Percentiles rank a stretch among this genome's conserved stretches.
Conservation (phyloP, 2,113 vertebrate genomes). For the Nanorana parkeri region DNA sequence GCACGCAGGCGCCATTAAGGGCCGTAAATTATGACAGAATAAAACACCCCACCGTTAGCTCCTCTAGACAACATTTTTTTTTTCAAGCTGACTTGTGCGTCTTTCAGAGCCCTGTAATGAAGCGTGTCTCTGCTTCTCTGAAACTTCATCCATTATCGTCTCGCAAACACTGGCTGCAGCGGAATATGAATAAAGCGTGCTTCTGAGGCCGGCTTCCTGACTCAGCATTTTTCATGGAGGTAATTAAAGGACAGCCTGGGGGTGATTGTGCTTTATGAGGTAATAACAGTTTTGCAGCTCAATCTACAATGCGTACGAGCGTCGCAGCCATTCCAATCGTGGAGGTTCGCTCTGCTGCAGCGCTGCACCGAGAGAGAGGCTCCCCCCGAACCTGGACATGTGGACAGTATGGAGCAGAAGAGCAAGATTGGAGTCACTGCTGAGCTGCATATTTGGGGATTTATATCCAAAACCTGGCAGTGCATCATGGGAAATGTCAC, state of each 20-base stretch:
- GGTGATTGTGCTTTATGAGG: constrained; percentile 49
- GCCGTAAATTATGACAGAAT: constrained; percentile 31
- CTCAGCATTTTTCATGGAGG: constrained; percentile 45
- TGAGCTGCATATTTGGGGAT: no score
- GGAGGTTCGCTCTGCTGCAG: not conserved
- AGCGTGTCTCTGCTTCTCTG: not conserved
- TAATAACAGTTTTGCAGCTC: constrained; percentile 47
- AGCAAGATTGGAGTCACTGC: no score
- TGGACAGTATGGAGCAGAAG: not conserved
- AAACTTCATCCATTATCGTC: constrained; percentile 29
- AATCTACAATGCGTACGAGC: constrained; percentile 27
- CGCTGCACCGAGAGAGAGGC: no score
- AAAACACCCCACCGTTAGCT: not conserved
- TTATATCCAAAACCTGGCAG: no score
- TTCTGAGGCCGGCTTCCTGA: constrained; percentile 22
- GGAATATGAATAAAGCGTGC: constrained; percentile 22
- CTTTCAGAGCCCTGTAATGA: not conserved
- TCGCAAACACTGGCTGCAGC: not conserved
- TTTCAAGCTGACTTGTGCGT: not conserved
- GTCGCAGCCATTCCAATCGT: constrained; percentile 5
- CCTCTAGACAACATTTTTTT: not conserved
- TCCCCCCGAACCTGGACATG: not conserved
- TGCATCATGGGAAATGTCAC: no score
- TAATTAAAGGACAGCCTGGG: constrained; percentile 46
- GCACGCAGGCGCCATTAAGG: not conserved